A percentile compares a stretch with the other conserved stretches of the same genome.
Evolutionary conservation across 2,888 invertebrate genomes (phyloP).

Genomic region (Sinotaia quadrata): DNA sequence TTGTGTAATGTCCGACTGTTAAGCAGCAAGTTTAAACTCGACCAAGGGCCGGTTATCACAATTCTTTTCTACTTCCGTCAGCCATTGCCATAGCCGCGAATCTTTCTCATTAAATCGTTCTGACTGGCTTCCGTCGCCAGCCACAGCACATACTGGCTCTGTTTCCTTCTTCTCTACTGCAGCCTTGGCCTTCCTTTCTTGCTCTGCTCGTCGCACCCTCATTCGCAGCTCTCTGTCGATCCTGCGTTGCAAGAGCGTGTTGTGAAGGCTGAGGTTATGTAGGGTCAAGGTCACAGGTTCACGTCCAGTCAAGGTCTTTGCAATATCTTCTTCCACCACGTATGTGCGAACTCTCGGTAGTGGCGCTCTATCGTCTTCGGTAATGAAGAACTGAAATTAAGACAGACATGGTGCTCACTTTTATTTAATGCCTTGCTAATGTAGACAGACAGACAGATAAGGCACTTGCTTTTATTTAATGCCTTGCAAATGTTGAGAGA

Average conservation of each 20-base stretch:
- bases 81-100: slow-evolving; percentile 8
- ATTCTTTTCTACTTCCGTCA: slow-evolving; percentile 14
- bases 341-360: slow-evolving; percentile 20
- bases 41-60: slow-evolving; percentile 6
- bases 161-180: not conserved
- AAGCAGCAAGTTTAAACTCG: slow-evolving; percentile 12
- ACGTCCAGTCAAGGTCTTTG: not conserved
- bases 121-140: not conserved
- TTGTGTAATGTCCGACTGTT: too few relatives aligned
- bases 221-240: not conserved
- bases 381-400: too few relatives aligned
- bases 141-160: too few relatives aligned
- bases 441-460: too few relatives aligned
- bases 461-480: too few relatives aligned
- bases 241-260: slow-evolving; percentile 11
- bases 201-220: not conserved
- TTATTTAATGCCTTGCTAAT: too few relatives aligned
- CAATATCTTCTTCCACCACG: slow-evolving; percentile 15
- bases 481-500: too few relatives aligned
- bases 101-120: not conserved
- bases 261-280: slow-evolving; percentile 20
- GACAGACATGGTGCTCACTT: too few relatives aligned
- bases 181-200: not conserved
- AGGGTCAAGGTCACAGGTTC: slow-evolving; percentile 18
- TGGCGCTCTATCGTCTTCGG: not conserved